Base-by-base conservation (phyloP, 1,140 invertebrate species). In the Habropoda laboriosa region DNA sequence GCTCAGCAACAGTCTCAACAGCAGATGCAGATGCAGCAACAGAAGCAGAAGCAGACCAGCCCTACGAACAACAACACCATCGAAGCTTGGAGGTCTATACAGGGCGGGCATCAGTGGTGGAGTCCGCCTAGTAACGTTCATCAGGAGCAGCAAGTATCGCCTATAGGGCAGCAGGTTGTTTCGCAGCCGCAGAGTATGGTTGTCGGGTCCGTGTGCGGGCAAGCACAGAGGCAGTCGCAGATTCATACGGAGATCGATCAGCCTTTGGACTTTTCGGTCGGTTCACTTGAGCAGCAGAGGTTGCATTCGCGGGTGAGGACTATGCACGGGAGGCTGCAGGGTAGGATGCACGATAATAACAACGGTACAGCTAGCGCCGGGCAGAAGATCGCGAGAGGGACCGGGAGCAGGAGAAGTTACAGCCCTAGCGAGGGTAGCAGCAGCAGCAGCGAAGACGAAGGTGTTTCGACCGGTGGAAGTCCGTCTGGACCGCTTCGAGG, bases 1-100 rank as follows among this genome's bases (percentile, higher is more conserved):
- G 89, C 86, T n/a, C 90, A 89, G 53, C 85, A 88, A 10, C 85
- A 86, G 27, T 81, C 86, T 5, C 85, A 86, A 12, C 82, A 83
- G 58, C 83, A 83, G 21, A 82, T 77, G 53, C 87, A 89, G 21
- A 86, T 88, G 21, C 88, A 74, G n/a, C 30, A 70, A n/a, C 90
- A 88, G 51, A 92, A 93, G 45, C 91, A 92, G 38, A 93, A 93
- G 21, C 92, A 93, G 45, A 90, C 86, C 3, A 93, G 92, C 66
- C 92, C 92, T 7, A 93, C 92, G 8, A 93, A 93, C 77, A 93
- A 93, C 60, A 93, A 93, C 55, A 93, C 92, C 10, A 93, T 93
- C 32, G 92, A 93, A 32, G 91, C 88, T 13, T 93, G 92, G 92
- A 86, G 92, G 40, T 90, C 91, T 13, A 90, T 92, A 8, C 92